These are phyloP conservation scores for Saccopteryx bilineata DNA, from an alignment of 2,113 vertebrate genomes.

Conservation along the genomic window DNA sequence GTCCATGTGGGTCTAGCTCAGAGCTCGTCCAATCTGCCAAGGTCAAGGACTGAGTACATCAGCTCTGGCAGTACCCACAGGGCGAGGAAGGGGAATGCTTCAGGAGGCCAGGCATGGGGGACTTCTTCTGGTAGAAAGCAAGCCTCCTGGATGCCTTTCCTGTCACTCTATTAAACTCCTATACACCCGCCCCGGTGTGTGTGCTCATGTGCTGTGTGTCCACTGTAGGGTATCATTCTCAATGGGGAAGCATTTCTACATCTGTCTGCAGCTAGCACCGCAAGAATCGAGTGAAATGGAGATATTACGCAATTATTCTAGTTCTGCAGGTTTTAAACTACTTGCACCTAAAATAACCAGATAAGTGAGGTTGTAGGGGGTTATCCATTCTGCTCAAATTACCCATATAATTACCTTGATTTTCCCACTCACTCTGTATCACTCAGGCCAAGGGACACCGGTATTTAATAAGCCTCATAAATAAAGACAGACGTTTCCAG, in stretches of 20 bases:
- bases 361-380: slow-evolving; percentile 37
- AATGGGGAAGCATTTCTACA: not conserved
- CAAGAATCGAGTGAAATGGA: not conserved
- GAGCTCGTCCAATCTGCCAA: not conserved
- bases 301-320: slow-evolving; percentile 53
- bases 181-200: not conserved
- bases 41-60: not conserved
- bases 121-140: not conserved
- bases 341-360: slow-evolving; percentile 58
- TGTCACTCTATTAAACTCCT: not conserved
- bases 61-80: not conserved
- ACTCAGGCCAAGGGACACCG: slow-evolving; percentile 23
- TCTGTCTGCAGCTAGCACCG: not conserved
- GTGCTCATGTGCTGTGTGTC: not conserved
- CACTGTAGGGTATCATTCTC: not conserved
- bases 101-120: not conserved
- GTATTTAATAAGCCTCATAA: slow-evolving; percentile 8
- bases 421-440: not conserved
- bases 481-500: not conserved
- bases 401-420: not conserved
- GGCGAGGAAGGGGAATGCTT: not conserved
- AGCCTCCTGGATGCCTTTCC: not conserved
- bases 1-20: not conserved
- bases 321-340: slow-evolving; percentile 32
- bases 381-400: slow-evolving; percentile 33